A percentile compares a stretch with the other conserved stretches of the same genome.
Evolutionary conservation across 2,888 invertebrate genomes (phyloP).

Genomic region (Eristalinus sepulchralis): DNA sequence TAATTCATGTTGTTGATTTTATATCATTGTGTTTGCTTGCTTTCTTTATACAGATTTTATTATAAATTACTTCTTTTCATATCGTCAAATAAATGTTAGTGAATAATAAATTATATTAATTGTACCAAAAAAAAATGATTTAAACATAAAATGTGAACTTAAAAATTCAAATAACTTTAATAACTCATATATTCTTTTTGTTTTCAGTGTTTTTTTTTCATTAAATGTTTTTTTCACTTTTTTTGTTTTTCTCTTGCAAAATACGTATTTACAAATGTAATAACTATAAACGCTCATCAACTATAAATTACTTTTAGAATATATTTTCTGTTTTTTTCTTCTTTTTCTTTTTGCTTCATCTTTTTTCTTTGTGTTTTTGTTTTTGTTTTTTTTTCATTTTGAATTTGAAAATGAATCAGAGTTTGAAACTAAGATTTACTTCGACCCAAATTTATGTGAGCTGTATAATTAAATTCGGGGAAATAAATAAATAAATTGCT

Average conservation of each 20-base stretch:
- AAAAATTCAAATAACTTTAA: slow-evolving; percentile 16
- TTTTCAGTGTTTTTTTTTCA: background rate
- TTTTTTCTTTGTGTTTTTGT: background rate
- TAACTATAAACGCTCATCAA: slow-evolving; percentile 64
- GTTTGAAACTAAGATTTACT: slow-evolving; percentile 20
- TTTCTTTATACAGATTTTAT: slow-evolving; percentile 62
- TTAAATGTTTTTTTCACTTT: slow-evolving; percentile 27
- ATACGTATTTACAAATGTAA: slow-evolving; percentile 70
- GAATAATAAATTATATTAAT: slow-evolving; percentile 53
- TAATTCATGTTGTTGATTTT: slow-evolving; percentile 57
- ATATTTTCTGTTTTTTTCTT: slow-evolving; percentile 21
- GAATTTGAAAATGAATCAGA: slow-evolving; percentile 31
- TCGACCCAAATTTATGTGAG: slow-evolving; percentile 50
- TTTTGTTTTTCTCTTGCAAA: slow-evolving; percentile 46
- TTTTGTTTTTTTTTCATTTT: background rate
- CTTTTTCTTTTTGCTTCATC: background rate
- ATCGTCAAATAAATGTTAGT: slow-evolving; percentile 37
- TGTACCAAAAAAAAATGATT: slow-evolving; percentile 51
- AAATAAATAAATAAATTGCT: slow-evolving; percentile 24
- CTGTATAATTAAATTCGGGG: slow-evolving; percentile 36
- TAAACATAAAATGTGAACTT: slow-evolving; percentile 14
- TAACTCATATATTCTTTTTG: slow-evolving; percentile 8
- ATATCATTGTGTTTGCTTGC: slow-evolving; percentile 64
- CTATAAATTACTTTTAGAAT: slow-evolving; percentile 61
- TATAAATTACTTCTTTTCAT: slow-evolving; percentile 45